phyloP scores from a whole-genome alignment of 2,888 invertebrate species.

The Cryptocephalus moraei region DNA sequence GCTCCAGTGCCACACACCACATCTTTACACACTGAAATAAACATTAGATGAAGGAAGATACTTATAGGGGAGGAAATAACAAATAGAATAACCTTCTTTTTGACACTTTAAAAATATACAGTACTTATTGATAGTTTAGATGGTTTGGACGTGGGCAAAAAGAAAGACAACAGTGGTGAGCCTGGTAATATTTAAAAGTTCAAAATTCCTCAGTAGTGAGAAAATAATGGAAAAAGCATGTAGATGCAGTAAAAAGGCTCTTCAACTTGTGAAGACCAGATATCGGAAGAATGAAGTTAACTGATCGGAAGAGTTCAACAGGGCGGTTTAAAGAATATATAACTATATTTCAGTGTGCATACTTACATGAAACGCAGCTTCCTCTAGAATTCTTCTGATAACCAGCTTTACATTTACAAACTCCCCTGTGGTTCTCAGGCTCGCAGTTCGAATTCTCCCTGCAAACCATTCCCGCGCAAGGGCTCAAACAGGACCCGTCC shows the following conservation, averaged over 20 bases:
- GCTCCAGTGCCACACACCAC: constrained; percentile 74
- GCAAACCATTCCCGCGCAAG: constrained; percentile 68
- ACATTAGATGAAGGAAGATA: neutral
- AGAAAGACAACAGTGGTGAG: too few species aligned
- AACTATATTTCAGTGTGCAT: neutral
- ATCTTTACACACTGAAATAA: constrained; percentile 57
- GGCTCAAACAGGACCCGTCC: constrained; percentile 69
- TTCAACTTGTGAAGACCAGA: too few species aligned
- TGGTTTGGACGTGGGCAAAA: too few species aligned
- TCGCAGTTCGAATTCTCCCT: constrained; percentile 80
- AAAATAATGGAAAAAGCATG: too few species aligned
- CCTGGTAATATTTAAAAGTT: too few species aligned
- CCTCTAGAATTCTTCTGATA: constrained; percentile 69
- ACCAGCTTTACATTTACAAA: constrained; percentile 80
- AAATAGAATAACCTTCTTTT: constrained; percentile 3
- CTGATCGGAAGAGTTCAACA: too few species aligned
- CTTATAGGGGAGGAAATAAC: constrained; percentile 1
- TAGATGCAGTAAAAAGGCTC: too few species aligned
- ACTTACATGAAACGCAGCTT: constrained; percentile 73
- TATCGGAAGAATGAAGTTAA: too few species aligned
- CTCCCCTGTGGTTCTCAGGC: constrained; percentile 77
- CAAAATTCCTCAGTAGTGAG: too few species aligned
- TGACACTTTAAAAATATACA: too few species aligned
- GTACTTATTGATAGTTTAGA: too few species aligned
- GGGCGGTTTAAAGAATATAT: too few species aligned